A percentile compares a stretch with the other conserved stretches of the same genome.
phyloP scores from a whole-genome alignment of 2,888 invertebrate species.

The Ophion slaviceki region DNA sequence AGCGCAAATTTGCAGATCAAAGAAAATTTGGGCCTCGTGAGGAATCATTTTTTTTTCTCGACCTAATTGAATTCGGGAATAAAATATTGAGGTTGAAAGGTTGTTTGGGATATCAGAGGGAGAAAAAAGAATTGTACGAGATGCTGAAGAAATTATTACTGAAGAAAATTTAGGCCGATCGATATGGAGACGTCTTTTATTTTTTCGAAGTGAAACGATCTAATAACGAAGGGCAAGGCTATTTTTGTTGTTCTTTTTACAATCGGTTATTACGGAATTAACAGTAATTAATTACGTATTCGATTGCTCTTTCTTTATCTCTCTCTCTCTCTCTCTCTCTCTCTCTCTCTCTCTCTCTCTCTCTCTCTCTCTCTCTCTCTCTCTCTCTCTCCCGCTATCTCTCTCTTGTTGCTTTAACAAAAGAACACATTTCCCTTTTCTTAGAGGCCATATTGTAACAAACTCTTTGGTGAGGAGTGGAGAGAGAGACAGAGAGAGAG shows the following conservation, averaged over 20 bases:
- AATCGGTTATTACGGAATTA: too few relatives aligned
- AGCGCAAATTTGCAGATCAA: not conserved
- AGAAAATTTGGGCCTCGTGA: not conserved
- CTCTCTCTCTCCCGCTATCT: not conserved
- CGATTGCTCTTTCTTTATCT: not conserved
- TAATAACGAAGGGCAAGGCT: not conserved
- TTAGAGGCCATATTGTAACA: conserved; percentile 1
- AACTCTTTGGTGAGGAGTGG: not conserved
- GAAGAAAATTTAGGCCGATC: not conserved
- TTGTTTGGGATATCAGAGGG: not conserved
- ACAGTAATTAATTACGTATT: not conserved
- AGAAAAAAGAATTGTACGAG: not conserved
- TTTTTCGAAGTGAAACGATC: not conserved
- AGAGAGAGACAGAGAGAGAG: not conserved
- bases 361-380: not conserved
- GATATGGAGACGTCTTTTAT: not conserved
- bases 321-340: not conserved
- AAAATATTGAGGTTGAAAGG: not conserved
- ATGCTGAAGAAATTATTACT: not conserved
- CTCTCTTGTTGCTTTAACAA: not conserved
- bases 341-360: too few relatives aligned
- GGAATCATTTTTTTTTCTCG: not conserved
- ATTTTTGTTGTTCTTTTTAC: not conserved
- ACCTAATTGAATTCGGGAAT: not conserved
- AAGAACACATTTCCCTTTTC: conserved; percentile 30